Base-by-base conservation (phyloP, 2,888 invertebrate species). In the Heliconius hortense region DNA sequence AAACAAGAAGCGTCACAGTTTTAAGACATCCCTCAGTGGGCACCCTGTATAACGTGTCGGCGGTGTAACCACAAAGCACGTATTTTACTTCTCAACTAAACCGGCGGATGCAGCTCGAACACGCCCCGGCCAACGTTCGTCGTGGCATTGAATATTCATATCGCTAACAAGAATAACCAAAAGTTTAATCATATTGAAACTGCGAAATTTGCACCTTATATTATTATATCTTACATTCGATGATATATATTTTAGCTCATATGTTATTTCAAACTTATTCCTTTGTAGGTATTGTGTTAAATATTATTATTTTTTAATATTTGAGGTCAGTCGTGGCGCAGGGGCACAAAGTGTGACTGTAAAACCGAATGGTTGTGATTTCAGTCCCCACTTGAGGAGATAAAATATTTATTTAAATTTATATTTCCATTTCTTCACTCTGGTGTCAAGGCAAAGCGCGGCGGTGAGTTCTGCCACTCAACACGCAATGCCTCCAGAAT, bases 91-190 rank as follows among this genome's bases (percentile, higher is more conserved):
- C 39, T 28, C 62, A 70, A 70, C 56, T 70, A 74, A 26, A 59
- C 35, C n/a, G 59, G 56, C 68, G 69, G 74, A 74, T 56, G 74
- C 74, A 71, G 64, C 64, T 26, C 64, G 64, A 75, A 75, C 63
- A 71, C n/a, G 56, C 39, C 56, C 28, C 28, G 13, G 66, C 39
- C 59, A 48, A 59, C 70, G 64, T 43, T 75, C 63, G 35, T 70
- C 63, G 63, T 69, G 69, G 24, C 35, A 63, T 21, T 75, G 59
- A 75, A 75, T 75, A 75, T 75, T 75, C 70, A 71, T 75, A 43
- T 28, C 26, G 21, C 63, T 26, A 21, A 68, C 74, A 71, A 66
- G 59, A 75, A 63, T 70, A 66, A 75, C 64, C 70, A 26, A 64
- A 75, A 71, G 64, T 71, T 74, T 53, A 71, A 62, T 71, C 60